Percentiles rank a stretch among this genome's conserved stretches.
These are phyloP conservation scores for Himalopsyche kuldschensis DNA, from an alignment of 2,888 invertebrate genomes.

Conservation along the genomic window DNA sequence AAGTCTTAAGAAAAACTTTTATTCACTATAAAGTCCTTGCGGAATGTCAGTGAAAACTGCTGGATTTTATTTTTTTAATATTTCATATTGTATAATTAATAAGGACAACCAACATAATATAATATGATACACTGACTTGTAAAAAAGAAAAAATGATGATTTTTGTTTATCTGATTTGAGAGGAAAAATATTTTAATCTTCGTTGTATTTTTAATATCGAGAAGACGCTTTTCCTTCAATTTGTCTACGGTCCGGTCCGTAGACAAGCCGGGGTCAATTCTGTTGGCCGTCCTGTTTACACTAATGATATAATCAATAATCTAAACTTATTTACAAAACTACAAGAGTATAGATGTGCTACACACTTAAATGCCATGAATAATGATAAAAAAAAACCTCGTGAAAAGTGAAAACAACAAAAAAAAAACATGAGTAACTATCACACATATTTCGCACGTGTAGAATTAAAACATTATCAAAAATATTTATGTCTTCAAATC, in stretches of 20 bases:
- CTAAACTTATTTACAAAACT: constrained; percentile 26
- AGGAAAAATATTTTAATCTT: not conserved
- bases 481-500: not conserved
- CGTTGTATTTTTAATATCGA: not conserved
- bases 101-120: not conserved
- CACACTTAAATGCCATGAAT: not conserved
- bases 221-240: not conserved
- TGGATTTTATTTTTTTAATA: constrained; percentile 9
- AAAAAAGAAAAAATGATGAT: not conserved
- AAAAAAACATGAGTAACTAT: not conserved
- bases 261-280: not conserved
- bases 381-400: not conserved
- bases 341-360: constrained; percentile 2
- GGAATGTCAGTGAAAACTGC: constrained; percentile 27
- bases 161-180: not conserved
- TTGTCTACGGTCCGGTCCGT: not conserved
- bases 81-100: constrained; percentile 4
- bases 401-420: not conserved
- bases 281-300: constrained; percentile 10
- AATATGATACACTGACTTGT: not conserved
- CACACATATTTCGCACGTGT: not conserved
- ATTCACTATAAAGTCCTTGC: constrained; percentile 9
- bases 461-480: not conserved
- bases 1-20: not conserved
- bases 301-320: constrained; percentile 4